Conservation (phyloP, 2,888 invertebrate genomes). For the Euphydryas editha region DNA sequence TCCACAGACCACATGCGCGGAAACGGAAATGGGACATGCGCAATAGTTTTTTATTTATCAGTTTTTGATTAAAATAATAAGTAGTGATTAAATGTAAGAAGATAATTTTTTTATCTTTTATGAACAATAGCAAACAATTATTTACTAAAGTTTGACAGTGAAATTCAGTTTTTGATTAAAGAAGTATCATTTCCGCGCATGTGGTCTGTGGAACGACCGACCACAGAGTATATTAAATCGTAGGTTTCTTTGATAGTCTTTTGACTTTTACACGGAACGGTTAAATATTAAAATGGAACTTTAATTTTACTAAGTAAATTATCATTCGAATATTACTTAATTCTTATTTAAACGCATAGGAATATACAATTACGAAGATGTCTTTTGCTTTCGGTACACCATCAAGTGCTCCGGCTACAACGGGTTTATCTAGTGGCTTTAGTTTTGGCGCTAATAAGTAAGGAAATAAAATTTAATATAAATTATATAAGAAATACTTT, state of each 20-base stretch:
- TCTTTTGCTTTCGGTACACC: slow-evolving; percentile 77
- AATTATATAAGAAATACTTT: not conserved
- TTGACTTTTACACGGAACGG: not conserved
- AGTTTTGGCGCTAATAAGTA: slow-evolving; percentile 79
- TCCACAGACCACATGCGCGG: no score
- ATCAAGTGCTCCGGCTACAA: slow-evolving; percentile 76
- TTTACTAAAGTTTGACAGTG: no score
- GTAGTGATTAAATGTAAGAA: no score
- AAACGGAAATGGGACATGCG: no score
- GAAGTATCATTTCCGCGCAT: no score
- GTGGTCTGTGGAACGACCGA: not conserved
- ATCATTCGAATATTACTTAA: not conserved
- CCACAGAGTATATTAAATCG: not conserved
- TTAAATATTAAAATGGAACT: not conserved
- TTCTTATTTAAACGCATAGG: not conserved
- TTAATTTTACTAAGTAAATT: not conserved
- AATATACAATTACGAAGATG: slow-evolving; percentile 50
- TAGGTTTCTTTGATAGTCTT: not conserved
- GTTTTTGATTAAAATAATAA: no score
- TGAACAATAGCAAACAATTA: no score
- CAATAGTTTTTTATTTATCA: no score
- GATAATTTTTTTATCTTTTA: no score
- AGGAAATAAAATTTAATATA: slow-evolving; percentile 43
- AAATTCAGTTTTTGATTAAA: no score
- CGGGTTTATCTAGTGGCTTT: slow-evolving; percentile 68